Conservation (phyloP, 1,140 invertebrate genomes). For the Atta texana region DNA sequence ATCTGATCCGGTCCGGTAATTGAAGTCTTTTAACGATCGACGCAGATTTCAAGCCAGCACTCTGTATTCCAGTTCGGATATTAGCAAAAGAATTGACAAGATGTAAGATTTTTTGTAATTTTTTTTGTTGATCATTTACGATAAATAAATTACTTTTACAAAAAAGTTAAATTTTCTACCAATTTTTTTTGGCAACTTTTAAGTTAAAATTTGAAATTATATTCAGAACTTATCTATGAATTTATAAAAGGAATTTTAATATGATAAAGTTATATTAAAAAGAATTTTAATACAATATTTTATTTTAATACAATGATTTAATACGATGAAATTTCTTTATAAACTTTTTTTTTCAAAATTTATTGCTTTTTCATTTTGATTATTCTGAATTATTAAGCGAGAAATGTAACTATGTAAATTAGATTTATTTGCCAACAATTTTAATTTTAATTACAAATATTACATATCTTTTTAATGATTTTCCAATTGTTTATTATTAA, state of each 20-base stretch:
- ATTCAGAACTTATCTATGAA: neutral
- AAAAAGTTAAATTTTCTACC: neutral
- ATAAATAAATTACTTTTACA: neutral
- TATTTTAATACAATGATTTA: no score
- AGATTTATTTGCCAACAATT: neutral
- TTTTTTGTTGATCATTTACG: neutral
- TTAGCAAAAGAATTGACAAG: constrained; percentile 15
- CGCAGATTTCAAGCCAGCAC: constrained; percentile 63
- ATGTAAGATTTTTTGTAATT: constrained; percentile 33
- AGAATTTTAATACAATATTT: neutral
- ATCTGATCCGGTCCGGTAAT: constrained; percentile 69
- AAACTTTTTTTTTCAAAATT: constrained; percentile 3
- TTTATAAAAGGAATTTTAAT: neutral
- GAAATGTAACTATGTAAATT: constrained; percentile 5
- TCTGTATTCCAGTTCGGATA: constrained; percentile 65
- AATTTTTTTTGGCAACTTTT: neutral
- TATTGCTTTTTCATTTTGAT: neutral
- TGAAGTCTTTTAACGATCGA: constrained; percentile 76
- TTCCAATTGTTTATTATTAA: neutral
- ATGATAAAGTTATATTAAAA: neutral
- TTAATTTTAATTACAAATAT: constrained; percentile 4
- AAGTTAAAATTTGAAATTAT: neutral
- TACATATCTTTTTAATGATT: neutral
- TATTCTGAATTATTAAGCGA: neutral
- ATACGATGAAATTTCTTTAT: neutral